Base-by-base conservation (phyloP, 64 coral and sea anemone genomes). In the Dendronephthya gigantea region DNA sequence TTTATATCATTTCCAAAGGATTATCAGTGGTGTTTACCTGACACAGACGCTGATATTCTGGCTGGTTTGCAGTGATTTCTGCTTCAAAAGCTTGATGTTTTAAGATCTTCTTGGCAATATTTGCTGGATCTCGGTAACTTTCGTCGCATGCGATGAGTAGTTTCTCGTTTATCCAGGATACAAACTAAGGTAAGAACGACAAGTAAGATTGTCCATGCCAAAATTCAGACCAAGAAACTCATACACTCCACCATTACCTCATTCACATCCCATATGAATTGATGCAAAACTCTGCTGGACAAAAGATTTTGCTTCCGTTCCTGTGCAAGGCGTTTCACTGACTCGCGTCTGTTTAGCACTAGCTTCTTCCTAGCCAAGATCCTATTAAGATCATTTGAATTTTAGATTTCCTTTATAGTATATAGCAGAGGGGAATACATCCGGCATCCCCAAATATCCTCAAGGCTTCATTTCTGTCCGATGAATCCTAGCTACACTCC, bases 11-110 rank as follows among this genome's bases (percentile, higher is more conserved):
- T n/a, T 55, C 17, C 17, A 11, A 17, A 55, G 10, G 17, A 10
- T 55, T 10, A 17, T 11, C 10, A 17, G 50, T 17, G 10, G 50
- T 72, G 82, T 84, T 90, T 93, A 96, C 94, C 79, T 32, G 74
- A 19, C 90, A 91, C 6, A 97, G 88, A 10, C 91, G 82, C 49
- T 93, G 69, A 48, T 93, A 90, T 50, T 91, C 94, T 82, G 85
- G 88, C 49, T 97, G 90, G 82, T 93, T 97, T 5, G 94, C 91
- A 81, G 89, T 45, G 6, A 97, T 90, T 85, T 97, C 94, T 69
- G 94, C 94, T 83, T 97, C 94, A 39, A 97, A 97, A 19, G 94
- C 94, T 82, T 93, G 84, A 69, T 97, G 94, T 91, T 91, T 89
- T 51, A 93, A 83, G 9, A 97, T 83, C 76, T 97, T 97, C 59